Base-by-base conservation (phyloP, 2,113 vertebrate genomes). In the Poecilia latipinna region DNA sequence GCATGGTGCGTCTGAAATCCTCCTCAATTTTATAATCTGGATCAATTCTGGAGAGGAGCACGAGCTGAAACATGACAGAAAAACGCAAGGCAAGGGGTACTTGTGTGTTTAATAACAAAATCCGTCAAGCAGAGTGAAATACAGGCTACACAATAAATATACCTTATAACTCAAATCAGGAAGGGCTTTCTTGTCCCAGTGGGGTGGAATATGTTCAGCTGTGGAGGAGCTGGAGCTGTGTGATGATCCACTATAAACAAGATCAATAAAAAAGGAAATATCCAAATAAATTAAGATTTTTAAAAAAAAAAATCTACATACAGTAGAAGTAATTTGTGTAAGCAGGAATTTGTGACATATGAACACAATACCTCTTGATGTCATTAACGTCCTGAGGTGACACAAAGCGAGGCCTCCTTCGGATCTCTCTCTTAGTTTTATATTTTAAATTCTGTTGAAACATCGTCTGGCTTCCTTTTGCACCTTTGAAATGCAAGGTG, bases 371-470 rank as follows among this genome's bases (percentile, higher is more conserved):
- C 93, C 93, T 80, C 44, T 83, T 93, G 29, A 88, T 92, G 71
- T 90, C 89, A 62, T 68, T 77, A 63, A 94, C 93, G 79, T 97
- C 95, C n/a, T 94, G 87, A 44, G 87, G 76, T 57, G 96, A 97
- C 62, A 97, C 90, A 24, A 96, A 98, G 75, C 89, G 90, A 35
- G 98, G 98, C 81, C 98, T 94, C 48, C 98, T 92, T 64, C 95
- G 83, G 80, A 98, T 89, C 4, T 24, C 90, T 80, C 96, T 94
- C 84, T 0, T 64, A 19, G 96, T 97, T 65, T 92, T 91, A 79
- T 57, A 93, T 1, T 12, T 71, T 0, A 74, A 0, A 73, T 98
- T 99, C 86, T 82, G 90, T 93, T 99, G 97, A 82, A 24, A 86
- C 95, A 98, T 98, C 51, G 82, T 94, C 32, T 28, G 72, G 8